Base-by-base conservation (phyloP, 1,140 invertebrate genomes). In the Rhagoletis pomonella region DNA sequence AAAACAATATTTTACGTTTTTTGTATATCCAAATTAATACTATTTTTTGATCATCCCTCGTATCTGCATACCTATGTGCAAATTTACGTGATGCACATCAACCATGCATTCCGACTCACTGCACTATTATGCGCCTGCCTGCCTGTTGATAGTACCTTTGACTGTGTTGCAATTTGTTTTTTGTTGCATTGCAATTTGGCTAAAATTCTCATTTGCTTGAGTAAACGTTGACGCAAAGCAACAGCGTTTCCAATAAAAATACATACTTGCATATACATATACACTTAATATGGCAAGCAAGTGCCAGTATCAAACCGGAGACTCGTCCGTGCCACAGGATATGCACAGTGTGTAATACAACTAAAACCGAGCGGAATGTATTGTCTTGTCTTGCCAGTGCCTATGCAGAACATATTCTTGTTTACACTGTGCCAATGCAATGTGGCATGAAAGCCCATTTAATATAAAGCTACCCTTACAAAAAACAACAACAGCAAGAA, bases 181-280 rank as follows among this genome's bases (percentile, higher is more conserved):
- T 81, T 81, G 19, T 55, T 81, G 73, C 10, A 29, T 81, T 81
- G 73, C 50, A 81, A 81, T 81, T 81, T 81, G 50, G n/a, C 17
- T 81, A 81, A 81, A 81, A 81, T 81, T 81, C 73, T 55, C 73
- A 55, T 81, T 81, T 81, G 47, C 47, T 81, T 81, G 73, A 81
- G 73, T 55, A 55, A 81, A 81, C 50, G n/a, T 81, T 7, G 73
- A 55, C 17, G 14, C 42, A 17, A 17, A 81, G 73, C 73, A 50
- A 9, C 47, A 81, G n/a, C 50, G 55, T 9, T 6, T 3, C 14
- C 42, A 73, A 55, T 5, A 47, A 47, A n/a, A 10, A 73, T 12
- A 44, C 67, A 42, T 5, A 12, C 65, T 42, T 29, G 29, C 65
- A 39, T 6, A 10, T 2, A 29, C 73, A 55, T 3, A 77, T 42